Evolutionary conservation across 1,140 invertebrate species (phyloP).

Genomic region (Drosophila simulans): DNA sequence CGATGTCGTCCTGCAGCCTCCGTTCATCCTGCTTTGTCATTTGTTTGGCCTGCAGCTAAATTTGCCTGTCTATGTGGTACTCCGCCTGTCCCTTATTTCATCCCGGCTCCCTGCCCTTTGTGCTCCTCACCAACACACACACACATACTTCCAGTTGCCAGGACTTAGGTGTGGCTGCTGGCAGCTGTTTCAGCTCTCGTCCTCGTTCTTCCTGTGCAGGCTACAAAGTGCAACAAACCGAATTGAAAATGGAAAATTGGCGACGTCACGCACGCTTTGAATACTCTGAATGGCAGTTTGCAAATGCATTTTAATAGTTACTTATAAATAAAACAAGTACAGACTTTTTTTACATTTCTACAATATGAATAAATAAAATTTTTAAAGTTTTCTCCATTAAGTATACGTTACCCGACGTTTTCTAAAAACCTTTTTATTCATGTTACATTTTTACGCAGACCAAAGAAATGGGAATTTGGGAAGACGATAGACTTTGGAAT

Average conservation of each 20-base stretch:
- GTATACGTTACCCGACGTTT: background rate
- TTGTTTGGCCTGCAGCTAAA: conserved; percentile 82
- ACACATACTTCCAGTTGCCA: conserved; percentile 29
- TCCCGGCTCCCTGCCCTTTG: conserved; percentile 21
- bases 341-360: too few relatives aligned
- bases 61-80: conserved; percentile 65
- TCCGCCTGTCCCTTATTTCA: conserved; percentile 15
- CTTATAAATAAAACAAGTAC: background rate
- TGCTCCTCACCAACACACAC: conserved; percentile 22
- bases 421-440: background rate
- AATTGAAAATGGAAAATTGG: conserved; percentile 67
- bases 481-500: conserved; percentile 19
- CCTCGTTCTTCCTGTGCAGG: conserved; percentile 7
- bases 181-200: conserved; percentile 64
- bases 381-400: background rate
- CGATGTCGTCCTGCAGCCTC: conserved; percentile 50
- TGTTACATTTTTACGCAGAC: conserved; percentile 61
- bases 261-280: conserved; percentile 19
- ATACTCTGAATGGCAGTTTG: conserved; percentile 8
- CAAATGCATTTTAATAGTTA: background rate
- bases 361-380: background rate
- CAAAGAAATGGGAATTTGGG: background rate
- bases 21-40: conserved; percentile 68
- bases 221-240: conserved; percentile 81
- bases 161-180: conserved; percentile 77